These are phyloP conservation scores for Chiridota heheva DNA, from an alignment of 35 echinoderm and acorn worm species.

Conservation along the genomic window DNA sequence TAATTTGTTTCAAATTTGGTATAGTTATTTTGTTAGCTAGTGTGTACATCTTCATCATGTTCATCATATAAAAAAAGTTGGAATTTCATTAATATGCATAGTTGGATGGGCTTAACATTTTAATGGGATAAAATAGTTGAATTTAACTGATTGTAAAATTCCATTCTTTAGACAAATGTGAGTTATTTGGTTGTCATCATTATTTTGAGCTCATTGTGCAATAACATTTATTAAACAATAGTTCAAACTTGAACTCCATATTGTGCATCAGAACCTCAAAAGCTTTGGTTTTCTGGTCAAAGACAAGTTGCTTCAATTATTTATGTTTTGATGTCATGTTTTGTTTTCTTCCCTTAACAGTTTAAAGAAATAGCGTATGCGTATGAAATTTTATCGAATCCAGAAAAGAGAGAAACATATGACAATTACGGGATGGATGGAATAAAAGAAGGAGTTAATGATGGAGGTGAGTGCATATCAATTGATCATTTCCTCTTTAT, in stretches of 20 bases:
- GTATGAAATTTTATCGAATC: slow-evolving; percentile 85
- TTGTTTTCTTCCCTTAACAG: slow-evolving; percentile 29
- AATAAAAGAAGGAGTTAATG: slow-evolving; percentile 67
- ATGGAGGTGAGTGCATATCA: slow-evolving; percentile 52
- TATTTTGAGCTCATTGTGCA: not conserved
- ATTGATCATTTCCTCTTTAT: not conserved
- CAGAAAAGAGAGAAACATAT: slow-evolving; percentile 80
- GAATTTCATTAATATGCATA: no score
- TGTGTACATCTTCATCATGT: no score
- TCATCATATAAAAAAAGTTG: not conserved
- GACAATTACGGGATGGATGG: slow-evolving; percentile 86
- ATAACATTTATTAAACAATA: not conserved
- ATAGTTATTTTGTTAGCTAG: no score
- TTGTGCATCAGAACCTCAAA: no score
- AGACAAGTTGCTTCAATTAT: not conserved
- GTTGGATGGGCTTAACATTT: no score
- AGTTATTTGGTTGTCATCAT: not conserved
- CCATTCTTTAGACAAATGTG: not conserved
- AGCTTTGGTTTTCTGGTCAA: no score
- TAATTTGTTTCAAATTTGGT: no score
- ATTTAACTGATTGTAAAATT: not conserved
- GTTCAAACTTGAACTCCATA: not conserved
- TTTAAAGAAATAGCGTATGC: slow-evolving; percentile 97
- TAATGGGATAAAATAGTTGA: not conserved
- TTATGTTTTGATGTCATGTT: not conserved